Conservation (phyloP, 1,140 invertebrate species). For the Drosophila lacteicornis region DNA sequence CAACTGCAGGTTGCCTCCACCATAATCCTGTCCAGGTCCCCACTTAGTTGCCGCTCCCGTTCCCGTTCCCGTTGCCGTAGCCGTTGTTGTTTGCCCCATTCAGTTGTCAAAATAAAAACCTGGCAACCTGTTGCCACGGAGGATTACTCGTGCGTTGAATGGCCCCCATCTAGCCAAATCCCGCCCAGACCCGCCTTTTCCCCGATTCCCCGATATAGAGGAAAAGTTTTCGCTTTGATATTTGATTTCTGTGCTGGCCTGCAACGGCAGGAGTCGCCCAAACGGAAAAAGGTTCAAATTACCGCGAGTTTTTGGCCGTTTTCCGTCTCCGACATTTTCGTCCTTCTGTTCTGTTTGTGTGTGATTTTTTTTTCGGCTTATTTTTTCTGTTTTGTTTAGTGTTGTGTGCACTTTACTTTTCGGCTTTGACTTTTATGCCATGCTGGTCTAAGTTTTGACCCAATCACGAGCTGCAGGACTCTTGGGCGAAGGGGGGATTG, state of each 20-base stretch:
- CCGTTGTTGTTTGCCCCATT: constrained; percentile 39
- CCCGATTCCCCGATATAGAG: constrained; percentile 7
- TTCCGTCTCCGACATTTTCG: constrained; percentile 33
- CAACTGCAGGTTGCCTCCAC: constrained; percentile 58
- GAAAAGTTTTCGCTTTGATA: constrained; percentile 75
- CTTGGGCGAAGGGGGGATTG: constrained; percentile 1
- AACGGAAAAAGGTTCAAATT: constrained; percentile 83
- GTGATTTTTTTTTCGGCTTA: constrained; percentile 1
- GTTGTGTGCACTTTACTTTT: constrained; percentile 65
- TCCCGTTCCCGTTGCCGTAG: constrained; percentile 18
- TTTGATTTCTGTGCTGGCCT: constrained; percentile 70
- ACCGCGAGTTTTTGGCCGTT: constrained; percentile 65
- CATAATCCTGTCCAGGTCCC: constrained; percentile 43
- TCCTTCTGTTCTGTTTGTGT: constrained; percentile 22
- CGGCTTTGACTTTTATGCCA: constrained; percentile 57
- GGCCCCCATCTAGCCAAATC: background rate
- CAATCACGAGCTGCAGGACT: constrained; percentile 30
- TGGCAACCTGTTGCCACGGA: constrained; percentile 77
- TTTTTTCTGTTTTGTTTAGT: constrained; percentile 21
- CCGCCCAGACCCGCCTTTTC: background rate
- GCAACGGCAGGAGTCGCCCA: constrained; percentile 63
- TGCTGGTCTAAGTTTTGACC: constrained; percentile 39
- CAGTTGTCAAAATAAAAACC: constrained; percentile 76
- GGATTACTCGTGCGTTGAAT: constrained; percentile 68
- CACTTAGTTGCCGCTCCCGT: constrained; percentile 30